Conservation (phyloP, 2,888 invertebrate species). For the Leptinotarsa peninsularis region DNA sequence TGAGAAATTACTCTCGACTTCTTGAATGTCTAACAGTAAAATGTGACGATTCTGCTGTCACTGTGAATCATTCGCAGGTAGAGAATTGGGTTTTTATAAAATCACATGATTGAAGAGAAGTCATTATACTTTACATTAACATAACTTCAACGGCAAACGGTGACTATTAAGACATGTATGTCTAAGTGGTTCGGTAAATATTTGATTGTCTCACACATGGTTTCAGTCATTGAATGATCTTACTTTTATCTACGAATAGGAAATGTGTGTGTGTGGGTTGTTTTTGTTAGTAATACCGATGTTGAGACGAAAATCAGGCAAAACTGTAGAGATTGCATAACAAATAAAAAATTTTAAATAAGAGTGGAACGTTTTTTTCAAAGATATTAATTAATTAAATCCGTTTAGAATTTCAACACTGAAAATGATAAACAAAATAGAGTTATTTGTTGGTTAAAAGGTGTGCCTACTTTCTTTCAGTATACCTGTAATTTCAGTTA, state of each 20-base stretch:
- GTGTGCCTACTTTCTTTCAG: no score
- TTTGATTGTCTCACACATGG: background rate
- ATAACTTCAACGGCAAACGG: conserved; percentile 3
- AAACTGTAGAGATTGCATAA: no score
- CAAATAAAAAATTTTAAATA: no score
- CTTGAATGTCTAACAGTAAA: conserved; percentile 25
- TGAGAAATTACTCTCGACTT: conserved; percentile 2
- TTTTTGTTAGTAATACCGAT: background rate
- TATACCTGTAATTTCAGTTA: no score
- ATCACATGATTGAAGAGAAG: conserved; percentile 10
- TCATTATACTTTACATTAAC: conserved; percentile 14
- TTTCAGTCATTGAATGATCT: background rate
- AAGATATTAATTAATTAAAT: no score
- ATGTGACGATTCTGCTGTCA: conserved; percentile 7
- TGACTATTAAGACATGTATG: background rate
- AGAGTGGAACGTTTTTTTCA: no score
- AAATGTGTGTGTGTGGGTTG: background rate
- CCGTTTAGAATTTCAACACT: no score
- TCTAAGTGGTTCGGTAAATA: conserved; percentile 17
- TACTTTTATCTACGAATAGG: background rate
- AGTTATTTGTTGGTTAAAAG: no score
- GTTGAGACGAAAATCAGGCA: no score
- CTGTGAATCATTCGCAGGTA: background rate
- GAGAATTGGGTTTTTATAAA: background rate
- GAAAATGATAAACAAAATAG: no score